Evolutionary conservation across 2,797 vertebrate genomes (phyloP).

Genomic region (Chelon labrosus): DNA sequence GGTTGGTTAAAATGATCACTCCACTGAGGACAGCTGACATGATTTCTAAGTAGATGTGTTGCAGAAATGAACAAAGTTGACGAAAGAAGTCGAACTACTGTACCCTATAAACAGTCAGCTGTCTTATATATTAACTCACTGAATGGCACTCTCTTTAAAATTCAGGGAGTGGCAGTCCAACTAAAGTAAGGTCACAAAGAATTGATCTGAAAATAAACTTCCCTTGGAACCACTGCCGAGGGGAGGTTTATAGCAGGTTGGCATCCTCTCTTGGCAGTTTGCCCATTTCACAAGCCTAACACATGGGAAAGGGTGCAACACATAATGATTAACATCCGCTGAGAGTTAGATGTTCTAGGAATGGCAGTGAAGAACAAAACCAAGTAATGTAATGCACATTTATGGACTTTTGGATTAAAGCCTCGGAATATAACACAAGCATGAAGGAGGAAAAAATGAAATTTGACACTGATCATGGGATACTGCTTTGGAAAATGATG

Average conservation of each 20-base stretch:
- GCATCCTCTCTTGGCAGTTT: neutral
- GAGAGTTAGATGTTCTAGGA: neutral
- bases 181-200: neutral
- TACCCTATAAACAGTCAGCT: too few relatives aligned
- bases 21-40: neutral
- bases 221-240: neutral
- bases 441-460: constrained; percentile 14
- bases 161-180: neutral
- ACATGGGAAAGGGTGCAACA: constrained; percentile 3
- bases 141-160: too few relatives aligned
- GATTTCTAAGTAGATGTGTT: neutral
- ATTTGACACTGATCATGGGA: constrained; percentile 10
- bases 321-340: constrained; percentile 1
- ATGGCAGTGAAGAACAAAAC: too few relatives aligned
- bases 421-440: neutral
- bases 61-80: too few relatives aligned
- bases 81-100: too few relatives aligned
- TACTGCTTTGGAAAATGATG: constrained; percentile 57
- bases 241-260: neutral
- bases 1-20: neutral
- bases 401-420: neutral
- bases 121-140: too few relatives aligned
- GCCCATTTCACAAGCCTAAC: neutral
- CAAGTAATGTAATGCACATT: too few relatives aligned
- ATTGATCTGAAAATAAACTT: constrained; percentile 17